These are phyloP conservation scores for Bruchidius siliquastri DNA, from an alignment of 2,888 invertebrate genomes.

Conservation along the genomic window DNA sequence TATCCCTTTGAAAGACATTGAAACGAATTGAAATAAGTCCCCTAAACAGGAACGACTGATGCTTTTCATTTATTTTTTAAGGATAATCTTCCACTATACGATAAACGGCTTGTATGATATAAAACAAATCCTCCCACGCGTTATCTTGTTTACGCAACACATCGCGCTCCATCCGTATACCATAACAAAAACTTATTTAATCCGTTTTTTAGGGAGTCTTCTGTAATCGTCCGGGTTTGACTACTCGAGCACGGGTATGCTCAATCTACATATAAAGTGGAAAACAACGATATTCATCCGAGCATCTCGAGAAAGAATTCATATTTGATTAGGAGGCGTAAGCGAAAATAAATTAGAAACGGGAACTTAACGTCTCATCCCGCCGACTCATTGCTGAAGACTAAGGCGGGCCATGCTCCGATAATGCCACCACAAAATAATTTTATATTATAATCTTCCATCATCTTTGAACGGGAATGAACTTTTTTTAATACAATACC, in stretches of 20 bases:
- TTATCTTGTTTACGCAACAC: background rate
- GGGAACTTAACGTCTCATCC: constrained; percentile 9
- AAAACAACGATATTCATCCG: background rate
- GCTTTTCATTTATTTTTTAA: too few relatives aligned
- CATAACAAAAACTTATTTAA: background rate
- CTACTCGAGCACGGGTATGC: background rate
- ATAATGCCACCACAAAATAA: background rate
- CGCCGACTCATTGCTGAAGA: background rate
- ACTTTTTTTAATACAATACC: too few relatives aligned
- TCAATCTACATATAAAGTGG: background rate
- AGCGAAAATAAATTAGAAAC: constrained; percentile 24
- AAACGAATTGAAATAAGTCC: too few relatives aligned
- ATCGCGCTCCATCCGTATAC: background rate
- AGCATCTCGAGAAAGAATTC: constrained; percentile 9
- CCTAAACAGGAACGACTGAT: too few relatives aligned
- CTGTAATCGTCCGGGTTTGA: background rate
- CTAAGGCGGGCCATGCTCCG: background rate
- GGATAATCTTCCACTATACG: background rate
- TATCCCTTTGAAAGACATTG: too few relatives aligned
- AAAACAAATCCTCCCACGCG: background rate
- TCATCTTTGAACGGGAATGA: too few relatives aligned
- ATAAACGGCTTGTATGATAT: background rate
- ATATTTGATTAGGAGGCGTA: constrained; percentile 24
- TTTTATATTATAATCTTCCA: too few relatives aligned
- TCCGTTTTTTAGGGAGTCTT: background rate